phyloP scores from a whole-genome alignment of 2,797 vertebrate genomes.

The Manis crassicaudata region DNA sequence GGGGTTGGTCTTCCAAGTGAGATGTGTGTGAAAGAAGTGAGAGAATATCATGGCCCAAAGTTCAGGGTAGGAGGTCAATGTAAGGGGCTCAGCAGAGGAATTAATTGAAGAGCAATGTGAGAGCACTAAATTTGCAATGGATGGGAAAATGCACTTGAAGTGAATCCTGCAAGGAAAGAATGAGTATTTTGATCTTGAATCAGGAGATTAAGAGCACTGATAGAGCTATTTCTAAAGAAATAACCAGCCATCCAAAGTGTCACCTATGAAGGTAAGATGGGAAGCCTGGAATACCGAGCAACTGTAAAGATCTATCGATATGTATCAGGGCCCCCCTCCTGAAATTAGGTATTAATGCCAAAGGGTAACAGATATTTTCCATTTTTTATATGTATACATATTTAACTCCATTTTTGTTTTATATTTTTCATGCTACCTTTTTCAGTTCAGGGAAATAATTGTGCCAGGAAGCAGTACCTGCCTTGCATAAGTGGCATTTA shows the following conservation, averaged over 20 bases:
- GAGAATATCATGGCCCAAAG: background rate
- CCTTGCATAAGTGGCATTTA: background rate
- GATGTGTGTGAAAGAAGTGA: background rate
- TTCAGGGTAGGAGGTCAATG: background rate
- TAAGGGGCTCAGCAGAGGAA: background rate
- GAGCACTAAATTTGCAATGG: background rate
- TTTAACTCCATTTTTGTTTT: background rate
- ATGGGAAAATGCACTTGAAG: background rate
- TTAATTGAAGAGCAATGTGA: constrained; percentile 1
- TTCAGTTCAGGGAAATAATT: background rate
- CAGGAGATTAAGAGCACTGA: background rate
- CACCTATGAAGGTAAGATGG: background rate
- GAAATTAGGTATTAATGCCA: background rate
- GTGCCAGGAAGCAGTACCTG: background rate
- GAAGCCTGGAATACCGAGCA: background rate
- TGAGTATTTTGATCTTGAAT: background rate
- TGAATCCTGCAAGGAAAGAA: background rate
- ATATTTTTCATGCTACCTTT: background rate
- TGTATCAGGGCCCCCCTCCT: background rate
- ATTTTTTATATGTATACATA: background rate
- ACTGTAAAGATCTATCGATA: background rate
- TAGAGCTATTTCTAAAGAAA: background rate
- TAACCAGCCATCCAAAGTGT: background rate
- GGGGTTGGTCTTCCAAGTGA: constrained; percentile 36
- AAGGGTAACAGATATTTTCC: background rate